Evolutionary conservation across 2,113 vertebrate species (phyloP).

Genomic region (Casuarius casuarius): DNA sequence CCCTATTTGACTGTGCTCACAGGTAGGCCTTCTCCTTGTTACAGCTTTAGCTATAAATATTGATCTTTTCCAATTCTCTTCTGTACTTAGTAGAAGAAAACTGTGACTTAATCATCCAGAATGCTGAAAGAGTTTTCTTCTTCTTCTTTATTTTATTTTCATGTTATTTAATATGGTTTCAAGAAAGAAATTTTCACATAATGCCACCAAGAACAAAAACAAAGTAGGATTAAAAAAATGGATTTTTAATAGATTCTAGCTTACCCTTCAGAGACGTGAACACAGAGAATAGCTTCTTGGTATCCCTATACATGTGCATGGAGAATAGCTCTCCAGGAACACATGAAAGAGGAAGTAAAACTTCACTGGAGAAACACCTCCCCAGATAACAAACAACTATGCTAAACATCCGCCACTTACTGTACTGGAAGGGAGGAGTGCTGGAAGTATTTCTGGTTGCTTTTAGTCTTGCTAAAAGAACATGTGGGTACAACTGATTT

Average conservation of each 20-base stretch:
- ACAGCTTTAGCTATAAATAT: neutral
- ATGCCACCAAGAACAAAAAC: neutral
- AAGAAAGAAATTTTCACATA: neutral
- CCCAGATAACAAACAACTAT: rapidly evolving
- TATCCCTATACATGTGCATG: neutral
- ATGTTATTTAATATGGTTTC: neutral
- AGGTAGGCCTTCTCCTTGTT: neutral
- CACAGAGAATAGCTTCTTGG: neutral
- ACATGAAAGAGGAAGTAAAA: neutral
- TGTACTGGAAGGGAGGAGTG: neutral
- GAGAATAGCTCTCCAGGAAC: neutral
- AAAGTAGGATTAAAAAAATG: neutral
- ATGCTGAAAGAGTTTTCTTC: neutral
- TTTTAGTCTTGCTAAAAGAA: neutral
- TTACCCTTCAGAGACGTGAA: neutral
- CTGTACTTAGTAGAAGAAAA: neutral
- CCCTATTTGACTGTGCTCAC: neutral
- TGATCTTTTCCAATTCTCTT: neutral
- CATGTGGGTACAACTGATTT: neutral
- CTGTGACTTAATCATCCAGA: neutral
- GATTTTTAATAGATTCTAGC: neutral
- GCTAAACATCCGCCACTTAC: rapidly evolving
- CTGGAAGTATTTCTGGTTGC: neutral
- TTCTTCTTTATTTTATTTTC: rapidly evolving
- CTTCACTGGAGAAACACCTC: neutral